Percentiles rank a stretch among this genome's conserved stretches.
phyloP scores from a whole-genome alignment of 2,113 vertebrate genomes.

The Amia ocellicauda region DNA sequence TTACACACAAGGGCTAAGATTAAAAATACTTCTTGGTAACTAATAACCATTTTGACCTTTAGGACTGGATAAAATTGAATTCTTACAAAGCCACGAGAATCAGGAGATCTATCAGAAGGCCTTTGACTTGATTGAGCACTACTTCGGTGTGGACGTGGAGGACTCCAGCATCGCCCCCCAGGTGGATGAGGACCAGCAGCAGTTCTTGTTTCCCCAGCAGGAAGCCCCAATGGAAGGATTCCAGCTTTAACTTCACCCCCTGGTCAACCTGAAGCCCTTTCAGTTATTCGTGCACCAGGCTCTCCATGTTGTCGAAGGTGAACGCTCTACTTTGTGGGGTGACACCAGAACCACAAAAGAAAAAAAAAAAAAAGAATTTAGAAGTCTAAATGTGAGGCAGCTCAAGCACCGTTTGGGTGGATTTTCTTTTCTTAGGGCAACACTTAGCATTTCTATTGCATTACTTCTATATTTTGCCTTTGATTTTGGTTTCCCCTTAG shows the following conservation, averaged over 20 bases:
- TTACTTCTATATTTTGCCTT: too few relatives aligned
- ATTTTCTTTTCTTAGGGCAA: slow-evolving; percentile 13
- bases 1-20: too few relatives aligned
- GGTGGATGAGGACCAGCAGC: slow-evolving; percentile 84
- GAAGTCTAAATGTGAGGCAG: slow-evolving; percentile 50
- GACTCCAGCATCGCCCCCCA: slow-evolving; percentile 81
- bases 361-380: too few relatives aligned
- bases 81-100: slow-evolving; percentile 86
- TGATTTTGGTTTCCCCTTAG: not conserved
- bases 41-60: slow-evolving; percentile 20
- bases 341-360: too few relatives aligned
- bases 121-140: slow-evolving; percentile 84
- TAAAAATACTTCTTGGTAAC: too few relatives aligned
- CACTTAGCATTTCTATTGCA: not conserved
- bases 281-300: not conserved
- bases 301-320: too few relatives aligned
- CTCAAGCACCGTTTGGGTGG: slow-evolving; percentile 53
- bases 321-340: too few relatives aligned
- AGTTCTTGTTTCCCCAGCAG: slow-evolving; percentile 86
- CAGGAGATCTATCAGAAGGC: slow-evolving; percentile 89
- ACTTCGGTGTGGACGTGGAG: slow-evolving; percentile 85
- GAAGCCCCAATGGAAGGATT: slow-evolving; percentile 87
- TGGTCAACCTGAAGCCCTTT: not conserved
- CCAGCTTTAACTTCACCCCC: slow-evolving; percentile 68
- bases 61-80: slow-evolving; percentile 88